Evolutionary conservation across 1,140 invertebrate genomes (phyloP).

Genomic region (Dinothrombium tinctorium): DNA sequence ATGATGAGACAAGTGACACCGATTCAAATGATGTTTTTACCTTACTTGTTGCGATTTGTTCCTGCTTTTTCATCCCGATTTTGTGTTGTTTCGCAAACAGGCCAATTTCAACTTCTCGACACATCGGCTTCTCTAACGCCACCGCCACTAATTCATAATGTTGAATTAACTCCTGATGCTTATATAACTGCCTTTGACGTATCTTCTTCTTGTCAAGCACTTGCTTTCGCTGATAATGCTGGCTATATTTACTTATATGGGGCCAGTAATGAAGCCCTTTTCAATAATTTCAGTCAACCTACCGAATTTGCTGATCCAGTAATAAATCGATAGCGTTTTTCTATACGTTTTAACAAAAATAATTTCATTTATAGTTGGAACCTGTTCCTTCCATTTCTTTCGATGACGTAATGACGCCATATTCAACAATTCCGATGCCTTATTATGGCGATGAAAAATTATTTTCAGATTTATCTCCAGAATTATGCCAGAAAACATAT

Average conservation of each 20-base stretch:
- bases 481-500: neutral
- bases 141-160: constrained; percentile 15
- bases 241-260: constrained; percentile 24
- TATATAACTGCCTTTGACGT: constrained; percentile 48
- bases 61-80: constrained; percentile 62
- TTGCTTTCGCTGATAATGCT: constrained; percentile 61
- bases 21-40: constrained; percentile 46
- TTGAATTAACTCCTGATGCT: constrained; percentile 18
- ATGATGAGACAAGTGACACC: constrained; percentile 57
- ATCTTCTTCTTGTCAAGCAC: constrained; percentile 55
- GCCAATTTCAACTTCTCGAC: constrained; percentile 67
- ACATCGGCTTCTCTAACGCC: constrained; percentile 27
- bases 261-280: constrained; percentile 19
- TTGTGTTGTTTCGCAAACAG: constrained; percentile 58
- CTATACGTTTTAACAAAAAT: neutral
- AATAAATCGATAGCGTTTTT: constrained; percentile 18
- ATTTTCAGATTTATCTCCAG: neutral
- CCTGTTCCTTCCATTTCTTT: neutral
- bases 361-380: neutral
- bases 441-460: neutral
- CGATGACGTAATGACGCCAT: constrained; percentile 3
- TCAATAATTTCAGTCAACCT: constrained; percentile 29
- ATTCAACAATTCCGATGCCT: constrained; percentile 1
- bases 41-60: constrained; percentile 63
- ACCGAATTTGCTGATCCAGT: constrained; percentile 74